phyloP scores from a whole-genome alignment of 2,888 invertebrate genomes.

The Amiota mariae region DNA sequence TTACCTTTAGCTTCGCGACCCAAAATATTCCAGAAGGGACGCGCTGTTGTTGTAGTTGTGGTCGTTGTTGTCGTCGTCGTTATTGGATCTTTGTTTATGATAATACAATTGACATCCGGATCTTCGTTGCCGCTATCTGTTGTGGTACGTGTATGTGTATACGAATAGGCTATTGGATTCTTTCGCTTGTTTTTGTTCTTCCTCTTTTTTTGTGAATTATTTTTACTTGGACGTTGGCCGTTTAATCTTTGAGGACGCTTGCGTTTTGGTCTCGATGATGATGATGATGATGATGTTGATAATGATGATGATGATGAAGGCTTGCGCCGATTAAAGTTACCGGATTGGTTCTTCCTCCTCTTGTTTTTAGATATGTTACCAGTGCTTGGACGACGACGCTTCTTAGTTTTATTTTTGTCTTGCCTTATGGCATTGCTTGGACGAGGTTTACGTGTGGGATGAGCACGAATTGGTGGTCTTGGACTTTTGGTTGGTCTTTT shows the following conservation, averaged over 20 bases:
- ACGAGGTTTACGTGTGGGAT: constrained; percentile 23
- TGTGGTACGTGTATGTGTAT: constrained; percentile 34
- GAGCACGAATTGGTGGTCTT: constrained; percentile 1
- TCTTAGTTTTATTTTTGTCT: constrained; percentile 31
- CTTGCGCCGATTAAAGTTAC: constrained; percentile 41
- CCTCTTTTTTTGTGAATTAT: constrained; percentile 11
- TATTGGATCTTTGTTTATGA: constrained; percentile 60
- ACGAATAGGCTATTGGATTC: background rate
- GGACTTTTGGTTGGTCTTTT: constrained; percentile 17
- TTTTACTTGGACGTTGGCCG: background rate
- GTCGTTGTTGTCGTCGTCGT: constrained; percentile 17
- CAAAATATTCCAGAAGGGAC: constrained; percentile 68
- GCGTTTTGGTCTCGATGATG: constrained; percentile 44
- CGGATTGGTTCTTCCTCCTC: constrained; percentile 45
- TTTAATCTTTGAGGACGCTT: constrained; percentile 40
- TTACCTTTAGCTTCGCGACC: constrained; percentile 52
- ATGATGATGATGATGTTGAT: too few species aligned
- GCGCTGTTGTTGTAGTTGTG: constrained; percentile 54
- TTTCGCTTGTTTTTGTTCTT: constrained; percentile 44
- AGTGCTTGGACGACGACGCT: constrained; percentile 37
- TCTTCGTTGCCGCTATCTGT: constrained; percentile 31
- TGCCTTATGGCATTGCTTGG: constrained; percentile 32
- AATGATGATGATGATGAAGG: constrained; percentile 50
- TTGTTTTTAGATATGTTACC: constrained; percentile 3
- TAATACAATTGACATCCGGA: constrained; percentile 60